These are phyloP conservation scores for Bombus sibiricus DNA, from an alignment of 1,140 invertebrate genomes.

Conservation along the genomic window DNA sequence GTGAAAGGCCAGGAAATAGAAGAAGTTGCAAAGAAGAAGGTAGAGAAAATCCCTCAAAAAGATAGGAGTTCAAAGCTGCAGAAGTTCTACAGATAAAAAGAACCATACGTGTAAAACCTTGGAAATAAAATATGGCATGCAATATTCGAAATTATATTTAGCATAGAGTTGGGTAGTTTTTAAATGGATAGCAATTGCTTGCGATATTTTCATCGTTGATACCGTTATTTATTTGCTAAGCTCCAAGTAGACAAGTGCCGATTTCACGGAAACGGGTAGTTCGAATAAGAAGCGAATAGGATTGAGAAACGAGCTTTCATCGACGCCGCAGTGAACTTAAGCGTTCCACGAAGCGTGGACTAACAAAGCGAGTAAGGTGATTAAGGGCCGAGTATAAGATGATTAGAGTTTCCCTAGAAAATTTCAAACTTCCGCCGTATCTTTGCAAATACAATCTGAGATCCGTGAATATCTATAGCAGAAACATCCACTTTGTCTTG, in stretches of 20 bases:
- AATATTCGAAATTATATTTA: not conserved
- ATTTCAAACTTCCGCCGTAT: slow-evolving; percentile 19
- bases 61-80: not conserved
- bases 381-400: slow-evolving; percentile 18
- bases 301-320: slow-evolving; percentile 12
- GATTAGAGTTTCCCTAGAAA: slow-evolving; percentile 30
- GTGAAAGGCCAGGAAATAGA: not conserved
- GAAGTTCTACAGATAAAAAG: not conserved
- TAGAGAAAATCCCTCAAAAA: not conserved
- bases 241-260: not conserved
- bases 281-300: slow-evolving; percentile 20
- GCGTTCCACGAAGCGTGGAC: not conserved
- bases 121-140: not conserved
- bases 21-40: not conserved
- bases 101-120: not conserved
- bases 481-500: not conserved
- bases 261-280: not conserved
- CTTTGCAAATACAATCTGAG: slow-evolving; percentile 11
- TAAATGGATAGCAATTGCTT: too few relatives aligned
- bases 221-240: not conserved
- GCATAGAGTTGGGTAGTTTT: not conserved
- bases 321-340: not conserved
- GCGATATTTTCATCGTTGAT: not conserved
- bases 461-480: slow-evolving; percentile 1
- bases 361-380: slow-evolving; percentile 31